These are phyloP conservation scores for Sarcophaga variegata DNA, from an alignment of 2,888 invertebrate species.

Conservation along the genomic window DNA sequence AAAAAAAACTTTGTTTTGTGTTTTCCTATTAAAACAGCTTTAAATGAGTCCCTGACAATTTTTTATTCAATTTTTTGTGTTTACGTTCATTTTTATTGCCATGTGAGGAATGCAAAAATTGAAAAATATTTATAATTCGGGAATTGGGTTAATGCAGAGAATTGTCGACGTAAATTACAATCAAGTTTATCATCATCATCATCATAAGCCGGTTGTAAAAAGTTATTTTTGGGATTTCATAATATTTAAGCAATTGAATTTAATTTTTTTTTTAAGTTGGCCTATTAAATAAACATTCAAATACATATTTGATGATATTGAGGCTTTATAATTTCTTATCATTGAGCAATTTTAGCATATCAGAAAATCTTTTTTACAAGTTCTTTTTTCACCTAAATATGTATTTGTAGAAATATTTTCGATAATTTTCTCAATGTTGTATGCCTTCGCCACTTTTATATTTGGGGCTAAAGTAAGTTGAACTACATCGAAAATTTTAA, in stretches of 20 bases:
- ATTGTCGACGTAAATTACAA: slow-evolving; percentile 57
- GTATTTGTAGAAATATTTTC: slow-evolving; percentile 18
- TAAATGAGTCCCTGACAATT: not conserved
- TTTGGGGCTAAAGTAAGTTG: no score
- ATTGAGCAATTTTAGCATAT: slow-evolving; percentile 19
- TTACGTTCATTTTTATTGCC: not conserved
- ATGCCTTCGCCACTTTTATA: no score
- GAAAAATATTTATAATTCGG: slow-evolving; percentile 13
- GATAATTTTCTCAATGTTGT: slow-evolving; percentile 4
- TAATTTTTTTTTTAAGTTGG: no score
- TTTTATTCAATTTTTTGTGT: not conserved
- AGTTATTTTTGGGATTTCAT: slow-evolving; percentile 30
- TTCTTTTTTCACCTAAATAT: not conserved
- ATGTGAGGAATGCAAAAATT: slow-evolving; percentile 37
- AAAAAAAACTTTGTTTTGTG: slow-evolving; percentile 42
- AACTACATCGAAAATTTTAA: no score
- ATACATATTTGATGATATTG: no score
- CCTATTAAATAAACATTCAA: no score
- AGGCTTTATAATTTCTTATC: slow-evolving; percentile 2
- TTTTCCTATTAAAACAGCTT: slow-evolving; percentile 20
- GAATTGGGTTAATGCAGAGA: slow-evolving; percentile 57
- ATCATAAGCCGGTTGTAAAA: not conserved
- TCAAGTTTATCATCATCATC: slow-evolving; percentile 7
- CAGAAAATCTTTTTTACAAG: slow-evolving; percentile 4
- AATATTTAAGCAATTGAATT: slow-evolving; percentile 5